Percentiles rank a stretch among this genome's conserved stretches.
Evolutionary conservation across 2,113 vertebrate species (phyloP).

Genomic region (Myocastor coypus): DNA sequence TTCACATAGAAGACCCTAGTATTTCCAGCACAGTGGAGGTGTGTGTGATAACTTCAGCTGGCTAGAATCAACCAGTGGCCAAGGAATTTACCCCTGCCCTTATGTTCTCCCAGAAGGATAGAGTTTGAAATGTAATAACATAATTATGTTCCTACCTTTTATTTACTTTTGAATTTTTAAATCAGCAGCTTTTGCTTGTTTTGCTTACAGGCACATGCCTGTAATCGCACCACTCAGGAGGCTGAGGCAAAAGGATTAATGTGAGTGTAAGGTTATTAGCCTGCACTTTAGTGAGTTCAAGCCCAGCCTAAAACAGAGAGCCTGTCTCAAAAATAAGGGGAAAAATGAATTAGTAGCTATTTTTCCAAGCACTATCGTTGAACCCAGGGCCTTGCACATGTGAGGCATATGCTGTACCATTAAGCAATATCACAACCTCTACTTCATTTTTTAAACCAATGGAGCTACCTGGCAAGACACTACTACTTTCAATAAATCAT

Average conservation of each 20-base stretch:
- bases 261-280: background rate
- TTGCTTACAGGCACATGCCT: background rate
- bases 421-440: background rate
- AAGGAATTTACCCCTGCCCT: background rate
- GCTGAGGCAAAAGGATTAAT: background rate
- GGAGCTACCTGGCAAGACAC: too few relatives aligned
- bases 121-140: background rate
- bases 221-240: background rate
- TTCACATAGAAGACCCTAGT: slow-evolving; percentile 7
- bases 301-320: background rate
- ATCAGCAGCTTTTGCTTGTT: background rate
- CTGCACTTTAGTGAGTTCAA: too few relatives aligned
- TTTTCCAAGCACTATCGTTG: background rate
- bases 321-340: background rate
- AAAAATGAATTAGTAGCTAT: background rate
- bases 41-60: background rate
- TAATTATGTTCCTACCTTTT: slow-evolving; percentile 37
- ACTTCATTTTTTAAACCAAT: background rate
- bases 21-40: background rate
- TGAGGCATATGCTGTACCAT: background rate
- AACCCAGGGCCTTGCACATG: background rate
- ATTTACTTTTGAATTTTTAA: slow-evolving; percentile 19
- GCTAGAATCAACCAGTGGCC: background rate
- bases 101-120: background rate
- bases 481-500: slow-evolving; percentile 15